A percentile compares a stretch with the other conserved stretches of the same genome.
phyloP scores from a whole-genome alignment of 2,888 invertebrate species.

The Arrhopalites spinosus region DNA sequence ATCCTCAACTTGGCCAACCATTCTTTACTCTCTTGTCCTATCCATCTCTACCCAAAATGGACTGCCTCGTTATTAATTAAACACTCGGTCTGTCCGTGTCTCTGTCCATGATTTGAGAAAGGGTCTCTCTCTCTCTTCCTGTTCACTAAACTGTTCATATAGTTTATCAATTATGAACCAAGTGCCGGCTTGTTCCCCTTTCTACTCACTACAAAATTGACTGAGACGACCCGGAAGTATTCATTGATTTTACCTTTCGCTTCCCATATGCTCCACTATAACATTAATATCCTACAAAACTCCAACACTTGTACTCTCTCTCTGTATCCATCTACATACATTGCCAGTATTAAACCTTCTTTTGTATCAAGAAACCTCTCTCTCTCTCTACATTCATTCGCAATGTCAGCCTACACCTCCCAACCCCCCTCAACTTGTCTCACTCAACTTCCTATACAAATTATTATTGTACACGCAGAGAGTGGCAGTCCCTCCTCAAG shows the following conservation, averaged over 20 bases:
- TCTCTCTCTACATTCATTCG: not conserved
- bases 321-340: not conserved
- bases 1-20: no score
- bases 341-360: not conserved
- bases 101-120: conserved; percentile 4
- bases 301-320: not conserved
- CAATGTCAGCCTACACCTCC: not conserved
- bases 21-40: not conserved
- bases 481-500: no score
- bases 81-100: not conserved
- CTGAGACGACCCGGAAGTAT: conserved; percentile 36
- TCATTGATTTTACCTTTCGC: conserved; percentile 38
- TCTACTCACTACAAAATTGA: conserved; percentile 13
- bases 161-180: conserved; percentile 31
- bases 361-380: not conserved
- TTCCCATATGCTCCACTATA: conserved; percentile 26
- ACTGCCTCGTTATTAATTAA: no score
- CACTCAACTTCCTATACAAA: not conserved
- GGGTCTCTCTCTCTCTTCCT: conserved; percentile 16
- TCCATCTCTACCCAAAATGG: not conserved
- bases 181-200: conserved; percentile 19
- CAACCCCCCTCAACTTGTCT: not conserved
- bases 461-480: no score
- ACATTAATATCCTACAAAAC: not conserved
- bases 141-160: conserved; percentile 25